Evolutionary conservation across 2,797 vertebrate genomes (phyloP).

Genomic region (Taenioides sp.): DNA sequence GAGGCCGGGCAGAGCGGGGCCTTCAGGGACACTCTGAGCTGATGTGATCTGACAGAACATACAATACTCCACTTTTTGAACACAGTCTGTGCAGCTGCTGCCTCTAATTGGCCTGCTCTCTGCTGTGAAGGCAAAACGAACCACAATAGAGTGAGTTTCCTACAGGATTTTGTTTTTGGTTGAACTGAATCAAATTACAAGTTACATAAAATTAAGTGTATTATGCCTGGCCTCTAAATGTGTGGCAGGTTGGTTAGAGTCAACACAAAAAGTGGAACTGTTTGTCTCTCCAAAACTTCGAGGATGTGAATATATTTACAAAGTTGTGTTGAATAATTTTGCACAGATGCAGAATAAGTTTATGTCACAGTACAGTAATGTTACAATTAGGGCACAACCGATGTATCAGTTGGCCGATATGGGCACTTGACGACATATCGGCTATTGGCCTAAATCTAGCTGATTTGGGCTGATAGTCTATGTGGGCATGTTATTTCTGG

Average conservation of each 20-base stretch:
- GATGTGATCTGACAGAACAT: conserved; percentile 15
- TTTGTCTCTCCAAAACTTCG: neutral
- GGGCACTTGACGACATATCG: too few species aligned
- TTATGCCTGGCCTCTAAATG: neutral
- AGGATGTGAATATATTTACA: neutral
- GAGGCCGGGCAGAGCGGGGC: neutral
- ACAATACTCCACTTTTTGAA: conserved; percentile 20
- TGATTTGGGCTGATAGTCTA: too few species aligned
- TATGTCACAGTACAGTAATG: neutral
- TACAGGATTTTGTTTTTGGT: neutral
- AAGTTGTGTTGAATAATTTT: neutral
- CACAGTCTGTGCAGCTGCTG: conserved; percentile 11
- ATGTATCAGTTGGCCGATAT: too few species aligned
- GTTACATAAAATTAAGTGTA: neutral
- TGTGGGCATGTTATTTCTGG: too few species aligned
- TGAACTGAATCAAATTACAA: neutral
- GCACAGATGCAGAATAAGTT: neutral
- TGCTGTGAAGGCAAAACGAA: conserved; percentile 17
- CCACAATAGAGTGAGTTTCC: conserved; percentile 3
- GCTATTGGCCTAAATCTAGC: too few species aligned
- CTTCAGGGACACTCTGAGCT: neutral
- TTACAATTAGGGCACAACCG: too few species aligned
- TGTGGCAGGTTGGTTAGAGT: neutral
- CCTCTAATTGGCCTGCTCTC: conserved; percentile 31
- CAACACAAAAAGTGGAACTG: neutral